Conservation (phyloP, 2,797 vertebrate genomes). For the Geotrypetes seraphini region DNA sequence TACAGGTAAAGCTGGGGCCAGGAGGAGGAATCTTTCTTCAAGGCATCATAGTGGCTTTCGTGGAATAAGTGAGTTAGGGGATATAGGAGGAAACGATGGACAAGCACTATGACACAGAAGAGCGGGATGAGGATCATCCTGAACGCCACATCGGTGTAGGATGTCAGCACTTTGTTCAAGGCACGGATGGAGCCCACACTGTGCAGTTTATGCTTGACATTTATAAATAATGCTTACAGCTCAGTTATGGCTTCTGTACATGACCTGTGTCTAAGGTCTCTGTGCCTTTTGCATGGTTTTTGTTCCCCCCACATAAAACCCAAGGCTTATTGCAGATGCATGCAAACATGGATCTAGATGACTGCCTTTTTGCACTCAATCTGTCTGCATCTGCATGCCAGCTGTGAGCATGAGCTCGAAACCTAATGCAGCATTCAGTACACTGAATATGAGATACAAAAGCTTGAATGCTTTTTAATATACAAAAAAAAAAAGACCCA, state of each 20-base stretch:
- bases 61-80: conserved; percentile 78
- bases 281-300: neutral
- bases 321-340: conserved; percentile 1
- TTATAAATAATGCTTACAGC: conserved; percentile 25
- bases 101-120: conserved; percentile 59
- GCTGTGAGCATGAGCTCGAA: conserved; percentile 2
- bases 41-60: conserved; percentile 76
- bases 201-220: conserved; percentile 20
- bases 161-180: conserved; percentile 57
- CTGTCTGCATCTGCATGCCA: conserved; percentile 15
- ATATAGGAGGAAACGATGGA: conserved; percentile 71
- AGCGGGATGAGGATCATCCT: conserved; percentile 59
- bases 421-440: neutral
- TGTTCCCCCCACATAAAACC: neutral
- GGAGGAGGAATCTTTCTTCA: conserved; percentile 56
- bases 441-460: neutral
- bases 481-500: neutral
- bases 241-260: conserved; percentile 2
- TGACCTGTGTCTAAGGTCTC: neutral
- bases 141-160: conserved; percentile 49
- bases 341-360: neutral
- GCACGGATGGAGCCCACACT: conserved; percentile 74
- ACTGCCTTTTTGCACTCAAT: conserved; percentile 10
- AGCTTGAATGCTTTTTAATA: neutral
- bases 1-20: conserved; percentile 92